Conservation (phyloP, 2,888 invertebrate species). For the Scaptomyza parva region DNA sequence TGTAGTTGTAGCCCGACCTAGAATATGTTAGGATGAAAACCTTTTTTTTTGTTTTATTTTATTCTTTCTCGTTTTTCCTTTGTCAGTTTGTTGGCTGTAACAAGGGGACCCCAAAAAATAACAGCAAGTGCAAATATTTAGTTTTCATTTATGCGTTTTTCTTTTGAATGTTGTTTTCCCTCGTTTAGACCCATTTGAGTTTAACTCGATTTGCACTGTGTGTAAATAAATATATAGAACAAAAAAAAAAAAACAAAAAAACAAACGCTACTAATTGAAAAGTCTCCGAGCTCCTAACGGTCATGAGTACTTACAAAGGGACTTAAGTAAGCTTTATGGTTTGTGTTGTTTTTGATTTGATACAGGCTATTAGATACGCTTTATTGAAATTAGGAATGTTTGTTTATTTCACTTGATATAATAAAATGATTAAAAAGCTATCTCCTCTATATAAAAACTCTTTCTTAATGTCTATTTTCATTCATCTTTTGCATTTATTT, state of each 20-base stretch:
- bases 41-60: slow-evolving; percentile 28
- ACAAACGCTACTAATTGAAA: slow-evolving; percentile 49
- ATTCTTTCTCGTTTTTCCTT: slow-evolving; percentile 24
- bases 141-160: slow-evolving; percentile 76
- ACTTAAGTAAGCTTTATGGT: slow-evolving; percentile 6
- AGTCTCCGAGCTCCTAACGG: slow-evolving; percentile 25
- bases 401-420: too few species aligned
- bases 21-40: slow-evolving; percentile 20
- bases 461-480: neutral
- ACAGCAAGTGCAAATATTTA: slow-evolving; percentile 71
- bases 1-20: slow-evolving; percentile 22
- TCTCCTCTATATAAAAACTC: too few species aligned
- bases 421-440: too few species aligned
- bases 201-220: slow-evolving; percentile 59
- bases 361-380: slow-evolving; percentile 12
- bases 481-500: neutral
- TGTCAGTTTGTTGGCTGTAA: slow-evolving; percentile 60
- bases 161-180: slow-evolving; percentile 32
- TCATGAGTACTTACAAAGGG: neutral
- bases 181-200: slow-evolving; percentile 48
- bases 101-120: slow-evolving; percentile 42
- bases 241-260: slow-evolving; percentile 9
- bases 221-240: slow-evolving; percentile 35
- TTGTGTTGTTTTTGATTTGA: neutral
- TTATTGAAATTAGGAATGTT: slow-evolving; percentile 8